These are phyloP conservation scores for Lutjanus argentimaculatus DNA, from an alignment of 2,797 vertebrate genomes.

Conservation along the genomic window DNA sequence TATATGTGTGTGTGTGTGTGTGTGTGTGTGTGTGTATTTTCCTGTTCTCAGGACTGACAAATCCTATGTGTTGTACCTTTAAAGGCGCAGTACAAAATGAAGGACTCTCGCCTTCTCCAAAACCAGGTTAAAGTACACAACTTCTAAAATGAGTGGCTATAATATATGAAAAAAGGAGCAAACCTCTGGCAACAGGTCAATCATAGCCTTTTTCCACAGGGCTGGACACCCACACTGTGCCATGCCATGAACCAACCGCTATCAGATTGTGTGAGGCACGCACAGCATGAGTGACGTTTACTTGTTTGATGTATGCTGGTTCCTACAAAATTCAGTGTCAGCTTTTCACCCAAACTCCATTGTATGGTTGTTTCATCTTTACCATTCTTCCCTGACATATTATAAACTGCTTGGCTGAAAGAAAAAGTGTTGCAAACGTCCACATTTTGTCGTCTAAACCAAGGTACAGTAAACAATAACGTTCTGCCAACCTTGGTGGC, in stretches of 20 bases:
- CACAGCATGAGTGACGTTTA: conserved; percentile 3
- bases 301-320: not conserved
- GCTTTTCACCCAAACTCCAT: conserved; percentile 1
- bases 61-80: no score
- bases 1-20: no score
- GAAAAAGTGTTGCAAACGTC: no score
- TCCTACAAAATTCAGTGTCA: not conserved
- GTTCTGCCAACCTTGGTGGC: not conserved
- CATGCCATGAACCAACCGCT: not conserved
- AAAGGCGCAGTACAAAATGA: not conserved
- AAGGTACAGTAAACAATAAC: not conserved
- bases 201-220: conserved; percentile 7
- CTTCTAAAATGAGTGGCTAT: not conserved
- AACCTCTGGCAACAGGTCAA: conserved; percentile 13
- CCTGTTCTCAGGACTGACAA: not conserved
- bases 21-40: no score
- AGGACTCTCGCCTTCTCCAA: not conserved
- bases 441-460: not conserved
- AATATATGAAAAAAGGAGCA: not conserved
- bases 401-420: not conserved
- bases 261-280: conserved; percentile 12
- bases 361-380: not conserved
- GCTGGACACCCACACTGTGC: conserved; percentile 2
- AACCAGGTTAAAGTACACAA: not conserved
- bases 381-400: not conserved